These are phyloP conservation scores for Vulpes vulpes DNA, from an alignment of 2,113 vertebrate species.

Conservation along the genomic window DNA sequence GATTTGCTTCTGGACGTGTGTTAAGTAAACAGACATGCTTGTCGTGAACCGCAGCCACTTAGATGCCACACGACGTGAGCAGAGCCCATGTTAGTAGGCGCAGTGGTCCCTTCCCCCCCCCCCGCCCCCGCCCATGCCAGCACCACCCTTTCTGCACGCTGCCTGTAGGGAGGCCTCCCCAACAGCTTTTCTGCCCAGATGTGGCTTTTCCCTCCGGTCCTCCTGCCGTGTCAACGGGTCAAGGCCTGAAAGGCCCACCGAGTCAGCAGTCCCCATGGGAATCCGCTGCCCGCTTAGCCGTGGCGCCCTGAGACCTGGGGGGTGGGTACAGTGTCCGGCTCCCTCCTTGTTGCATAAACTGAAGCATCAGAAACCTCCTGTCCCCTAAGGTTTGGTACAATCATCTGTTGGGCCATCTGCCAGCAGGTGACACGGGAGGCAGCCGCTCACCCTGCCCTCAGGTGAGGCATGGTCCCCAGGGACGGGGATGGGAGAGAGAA, in stretches of 20 bases:
- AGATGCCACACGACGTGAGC: not conserved
- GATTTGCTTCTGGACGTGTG: not conserved
- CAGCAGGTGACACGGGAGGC: not conserved
- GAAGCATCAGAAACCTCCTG: not conserved
- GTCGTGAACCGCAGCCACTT: not conserved
- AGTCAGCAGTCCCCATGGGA: not conserved
- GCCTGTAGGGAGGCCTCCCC: not conserved
- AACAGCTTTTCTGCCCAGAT: not conserved
- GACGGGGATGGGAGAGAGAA: not conserved
- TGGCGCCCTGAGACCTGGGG: fast-evolving
- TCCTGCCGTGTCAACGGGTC: not conserved
- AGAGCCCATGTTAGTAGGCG: not conserved
- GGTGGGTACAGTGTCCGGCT: not conserved
- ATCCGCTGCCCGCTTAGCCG: not conserved
- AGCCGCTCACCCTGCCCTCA: too few relatives aligned
- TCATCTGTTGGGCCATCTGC: too few relatives aligned
- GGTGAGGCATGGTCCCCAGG: not conserved
- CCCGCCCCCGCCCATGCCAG: not conserved
- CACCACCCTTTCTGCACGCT: not conserved
- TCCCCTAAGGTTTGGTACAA: not conserved
- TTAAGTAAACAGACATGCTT: not conserved
- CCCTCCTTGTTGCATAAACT: not conserved
- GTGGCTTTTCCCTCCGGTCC: not conserved
- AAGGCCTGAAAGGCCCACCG: not conserved
- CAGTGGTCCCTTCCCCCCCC: not conserved